Base-by-base conservation (phyloP, 2,113 vertebrate species). In the Columba livia region DNA sequence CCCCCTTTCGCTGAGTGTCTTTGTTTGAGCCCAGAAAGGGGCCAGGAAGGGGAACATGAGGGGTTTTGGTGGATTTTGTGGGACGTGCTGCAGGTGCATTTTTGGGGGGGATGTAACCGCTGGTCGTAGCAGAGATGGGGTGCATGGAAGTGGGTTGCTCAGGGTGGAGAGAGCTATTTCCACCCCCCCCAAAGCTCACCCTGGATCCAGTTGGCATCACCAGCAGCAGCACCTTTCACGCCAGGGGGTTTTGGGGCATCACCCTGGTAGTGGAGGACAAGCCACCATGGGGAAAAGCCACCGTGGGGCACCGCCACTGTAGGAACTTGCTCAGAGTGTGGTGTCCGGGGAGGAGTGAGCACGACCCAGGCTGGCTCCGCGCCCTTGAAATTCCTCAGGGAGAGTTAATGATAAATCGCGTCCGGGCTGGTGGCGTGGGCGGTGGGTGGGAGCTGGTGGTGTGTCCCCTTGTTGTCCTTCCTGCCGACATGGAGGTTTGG, bases 331-430 rank as follows among this genome's bases (percentile, higher is more conserved):
- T 81, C 25, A 2, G 0, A 57, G 42, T 4, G 1, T 0, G 2
- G 42, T 50, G 56, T 17, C 69, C 4, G 2, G 85, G 85, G 56
- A 79, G 91, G 64, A 88, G 79, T 2, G 6, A 90, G 58, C 50
- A 1, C 32, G 13, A 38, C 36, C 70, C 7, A 1, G 80, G 61
- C 78, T 89, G 44, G 57, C 64, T 70, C 60, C 2, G 8, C 6
- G 71, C 71, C 96, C 88, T 21, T 75, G 74, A 79, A 90, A 95
- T 85, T 91, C 89, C 93, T 92, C 26, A 9, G 73, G 34, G 53
- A 0, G 5, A 83, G 96, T 97, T 97, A 97, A 96, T 96, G 79
- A 93, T 92, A 72, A 97, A 96, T 77, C 78, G 1, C 1, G 2
- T 65, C 29, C 5, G 1, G 69, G 36, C 31, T 11, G 4, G 19